phyloP scores from a whole-genome alignment of 2,113 vertebrate genomes.

The Canis aureus region DNA sequence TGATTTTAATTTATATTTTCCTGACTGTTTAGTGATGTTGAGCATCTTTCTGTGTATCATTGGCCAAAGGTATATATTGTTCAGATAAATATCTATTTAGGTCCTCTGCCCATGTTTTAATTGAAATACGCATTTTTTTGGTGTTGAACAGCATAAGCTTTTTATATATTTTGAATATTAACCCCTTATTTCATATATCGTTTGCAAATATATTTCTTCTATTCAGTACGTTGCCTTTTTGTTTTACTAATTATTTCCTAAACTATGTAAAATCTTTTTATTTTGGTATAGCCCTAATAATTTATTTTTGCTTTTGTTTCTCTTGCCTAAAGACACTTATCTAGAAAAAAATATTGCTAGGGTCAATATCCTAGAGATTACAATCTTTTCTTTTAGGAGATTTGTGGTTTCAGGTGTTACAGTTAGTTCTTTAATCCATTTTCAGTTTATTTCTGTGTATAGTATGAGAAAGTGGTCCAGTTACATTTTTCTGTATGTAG shows the following conservation, averaged over 20 bases:
- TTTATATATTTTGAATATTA: background rate
- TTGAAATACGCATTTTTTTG: background rate
- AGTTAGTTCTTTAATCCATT: background rate
- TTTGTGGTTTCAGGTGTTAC: background rate
- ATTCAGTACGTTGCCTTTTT: background rate
- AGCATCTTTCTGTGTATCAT: background rate
- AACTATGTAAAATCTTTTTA: background rate
- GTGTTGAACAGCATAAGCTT: background rate
- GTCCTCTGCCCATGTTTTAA: background rate
- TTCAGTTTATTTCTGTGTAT: background rate
- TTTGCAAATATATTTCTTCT: background rate
- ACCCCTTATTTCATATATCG: background rate
- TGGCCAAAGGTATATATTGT: background rate
- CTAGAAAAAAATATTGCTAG: background rate
- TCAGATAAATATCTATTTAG: background rate
- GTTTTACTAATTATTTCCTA: background rate
- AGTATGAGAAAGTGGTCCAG: background rate
- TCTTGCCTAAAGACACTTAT: background rate
- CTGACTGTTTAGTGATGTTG: background rate
- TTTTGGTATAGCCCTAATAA: background rate
- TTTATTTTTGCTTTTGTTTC: background rate
- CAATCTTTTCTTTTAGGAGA: background rate
- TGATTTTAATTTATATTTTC: background rate
- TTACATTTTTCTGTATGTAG: background rate
- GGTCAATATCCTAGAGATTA: background rate